phyloP scores from a whole-genome alignment of 2,888 invertebrate genomes.

The Lacanobia oleracea region DNA sequence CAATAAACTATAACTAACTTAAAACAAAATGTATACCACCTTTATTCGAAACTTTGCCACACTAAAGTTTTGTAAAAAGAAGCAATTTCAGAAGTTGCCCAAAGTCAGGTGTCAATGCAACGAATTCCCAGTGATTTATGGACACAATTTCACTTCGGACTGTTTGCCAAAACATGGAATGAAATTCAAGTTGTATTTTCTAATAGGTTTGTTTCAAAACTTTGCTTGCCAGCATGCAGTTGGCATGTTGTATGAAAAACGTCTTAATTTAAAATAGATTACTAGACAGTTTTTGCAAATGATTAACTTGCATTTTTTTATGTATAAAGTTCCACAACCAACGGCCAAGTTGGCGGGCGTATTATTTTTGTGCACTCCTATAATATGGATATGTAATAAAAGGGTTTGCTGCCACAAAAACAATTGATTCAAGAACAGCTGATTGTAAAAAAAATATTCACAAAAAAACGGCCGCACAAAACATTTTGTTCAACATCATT shows the following conservation, averaged over 20 bases:
- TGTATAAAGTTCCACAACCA: too few relatives aligned
- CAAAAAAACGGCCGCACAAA: too few relatives aligned
- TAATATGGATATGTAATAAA: too few relatives aligned
- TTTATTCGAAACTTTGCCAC: not conserved
- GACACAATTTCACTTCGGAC: conserved; percentile 18
- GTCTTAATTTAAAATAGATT: not conserved
- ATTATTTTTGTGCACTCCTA: too few relatives aligned
- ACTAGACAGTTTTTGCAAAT: too few relatives aligned
- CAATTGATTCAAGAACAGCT: too few relatives aligned
- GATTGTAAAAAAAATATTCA: too few relatives aligned
- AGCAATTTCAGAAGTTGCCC: not conserved
- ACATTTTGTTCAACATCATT: too few relatives aligned
- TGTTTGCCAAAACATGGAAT: conserved; percentile 28
- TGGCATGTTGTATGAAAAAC: not conserved
- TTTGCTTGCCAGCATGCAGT: not conserved
- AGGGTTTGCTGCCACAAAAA: too few relatives aligned
- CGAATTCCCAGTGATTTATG: conserved; percentile 26
- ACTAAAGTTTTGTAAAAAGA: not conserved
- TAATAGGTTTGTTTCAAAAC: not conserved
- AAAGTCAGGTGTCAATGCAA: conserved; percentile 13
- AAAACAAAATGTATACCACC: not conserved
- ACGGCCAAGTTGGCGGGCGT: too few relatives aligned
- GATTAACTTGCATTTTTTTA: too few relatives aligned
- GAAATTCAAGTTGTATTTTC: conserved; percentile 15
- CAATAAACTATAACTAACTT: not conserved